Conservation (phyloP, 2,113 vertebrate species). For the Lutjanus erythropterus region DNA sequence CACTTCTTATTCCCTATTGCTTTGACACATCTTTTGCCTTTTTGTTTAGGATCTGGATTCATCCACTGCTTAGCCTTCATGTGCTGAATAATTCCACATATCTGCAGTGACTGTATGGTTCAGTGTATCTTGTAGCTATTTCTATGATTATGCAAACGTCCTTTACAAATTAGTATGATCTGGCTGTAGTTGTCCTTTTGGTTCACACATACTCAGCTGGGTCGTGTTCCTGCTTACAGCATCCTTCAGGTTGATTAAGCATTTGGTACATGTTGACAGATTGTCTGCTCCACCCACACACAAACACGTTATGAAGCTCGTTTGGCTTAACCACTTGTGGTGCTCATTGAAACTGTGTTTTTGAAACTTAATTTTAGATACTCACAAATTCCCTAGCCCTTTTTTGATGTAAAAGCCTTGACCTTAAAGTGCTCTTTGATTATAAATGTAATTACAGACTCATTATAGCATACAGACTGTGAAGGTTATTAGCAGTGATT, state of each 20-base stretch:
- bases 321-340: constrained; percentile 19
- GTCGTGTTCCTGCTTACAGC: constrained; percentile 7
- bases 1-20: background rate
- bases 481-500: constrained; percentile 42
- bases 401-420: constrained; percentile 28
- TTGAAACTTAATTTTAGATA: constrained; percentile 2
- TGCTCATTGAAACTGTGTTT: constrained; percentile 22
- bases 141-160: background rate
- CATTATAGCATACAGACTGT: constrained; percentile 21
- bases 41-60: constrained; percentile 6
- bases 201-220: constrained; percentile 15
- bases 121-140: background rate
- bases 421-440: constrained; percentile 51
- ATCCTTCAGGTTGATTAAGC: constrained; percentile 51
- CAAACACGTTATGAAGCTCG: constrained; percentile 15
- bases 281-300: constrained; percentile 44
- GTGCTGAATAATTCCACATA: constrained; percentile 8
- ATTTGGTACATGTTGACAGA: constrained; percentile 44
- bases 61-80: background rate
- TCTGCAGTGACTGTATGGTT: background rate
- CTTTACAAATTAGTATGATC: background rate
- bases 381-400: constrained; percentile 12
- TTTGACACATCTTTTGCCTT: constrained; percentile 20
- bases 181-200: constrained; percentile 15
- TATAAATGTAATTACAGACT: constrained; percentile 48